Evolutionary conservation across 2,797 vertebrate species (phyloP).

Genomic region (Sebastes steindachneri): DNA sequence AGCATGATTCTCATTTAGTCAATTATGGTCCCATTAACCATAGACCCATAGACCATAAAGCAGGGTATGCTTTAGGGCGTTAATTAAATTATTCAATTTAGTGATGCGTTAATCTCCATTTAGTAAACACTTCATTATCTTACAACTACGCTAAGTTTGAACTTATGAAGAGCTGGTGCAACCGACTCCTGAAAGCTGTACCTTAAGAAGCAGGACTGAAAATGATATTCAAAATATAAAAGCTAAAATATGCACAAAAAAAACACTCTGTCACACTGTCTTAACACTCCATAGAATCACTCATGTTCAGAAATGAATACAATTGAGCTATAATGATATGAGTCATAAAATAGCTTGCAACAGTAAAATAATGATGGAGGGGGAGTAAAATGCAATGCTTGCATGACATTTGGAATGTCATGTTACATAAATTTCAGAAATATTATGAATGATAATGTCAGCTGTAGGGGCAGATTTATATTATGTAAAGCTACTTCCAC

Average conservation of each 20-base stretch:
- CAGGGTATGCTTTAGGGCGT: no score
- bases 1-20: rapidly evolving
- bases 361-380: background rate
- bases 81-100: background rate
- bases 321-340: background rate
- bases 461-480: background rate
- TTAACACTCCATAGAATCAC: background rate
- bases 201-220: background rate
- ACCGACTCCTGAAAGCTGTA: background rate
- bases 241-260: background rate
- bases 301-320: background rate
- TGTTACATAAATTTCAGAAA: background rate
- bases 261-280: background rate
- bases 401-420: background rate
- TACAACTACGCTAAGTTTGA: background rate
- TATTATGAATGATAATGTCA: background rate
- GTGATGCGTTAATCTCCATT: background rate
- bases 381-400: background rate
- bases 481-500: no score
- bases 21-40: no score
- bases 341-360: background rate
- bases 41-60: no score
- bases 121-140: background rate
- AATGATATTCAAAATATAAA: background rate
- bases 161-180: background rate